phyloP scores from a whole-genome alignment of 2,888 invertebrate species.

The Vannuccia rotundouncinata region DNA sequence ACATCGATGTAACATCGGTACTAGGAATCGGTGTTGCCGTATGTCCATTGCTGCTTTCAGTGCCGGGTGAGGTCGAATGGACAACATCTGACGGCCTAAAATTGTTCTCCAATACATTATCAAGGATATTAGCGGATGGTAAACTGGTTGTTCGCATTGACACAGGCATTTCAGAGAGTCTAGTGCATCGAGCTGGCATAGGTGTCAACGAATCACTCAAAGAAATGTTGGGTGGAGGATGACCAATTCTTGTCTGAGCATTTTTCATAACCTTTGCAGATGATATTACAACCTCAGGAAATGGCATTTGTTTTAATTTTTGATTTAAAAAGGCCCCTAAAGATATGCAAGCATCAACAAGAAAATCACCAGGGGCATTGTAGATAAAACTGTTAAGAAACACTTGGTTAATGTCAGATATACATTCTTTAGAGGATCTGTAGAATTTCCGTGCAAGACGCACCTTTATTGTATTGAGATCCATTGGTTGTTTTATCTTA shows the following conservation, averaged over 20 bases:
- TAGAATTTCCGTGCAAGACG: constrained; percentile 17
- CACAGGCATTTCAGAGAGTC: too few relatives aligned
- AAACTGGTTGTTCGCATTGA: too few relatives aligned
- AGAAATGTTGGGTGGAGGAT: not conserved
- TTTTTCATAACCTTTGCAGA: not conserved
- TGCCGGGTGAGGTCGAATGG: too few relatives aligned
- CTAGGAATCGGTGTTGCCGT: too few relatives aligned
- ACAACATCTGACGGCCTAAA: too few relatives aligned
- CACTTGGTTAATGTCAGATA: constrained; percentile 13
- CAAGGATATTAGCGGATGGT: too few relatives aligned
- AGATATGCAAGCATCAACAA: not conserved
- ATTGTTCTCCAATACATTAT: too few relatives aligned
- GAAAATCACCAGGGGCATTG: constrained; percentile 11
- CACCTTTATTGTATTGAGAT: constrained; percentile 9
- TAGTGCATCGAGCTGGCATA: too few relatives aligned
- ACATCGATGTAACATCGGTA: not conserved
- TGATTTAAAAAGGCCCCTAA: not conserved
- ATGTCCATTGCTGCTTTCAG: too few relatives aligned
- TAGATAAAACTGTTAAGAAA: constrained; percentile 29
- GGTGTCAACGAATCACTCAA: too few relatives aligned
- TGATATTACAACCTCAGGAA: not conserved
- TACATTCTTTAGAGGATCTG: not conserved
- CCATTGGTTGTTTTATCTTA: constrained; percentile 7
- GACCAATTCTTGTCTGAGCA: not conserved
- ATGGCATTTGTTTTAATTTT: not conserved